Evolutionary conservation across 1,140 invertebrate genomes (phyloP).

Genomic region (Brachionus calyciflorus): DNA sequence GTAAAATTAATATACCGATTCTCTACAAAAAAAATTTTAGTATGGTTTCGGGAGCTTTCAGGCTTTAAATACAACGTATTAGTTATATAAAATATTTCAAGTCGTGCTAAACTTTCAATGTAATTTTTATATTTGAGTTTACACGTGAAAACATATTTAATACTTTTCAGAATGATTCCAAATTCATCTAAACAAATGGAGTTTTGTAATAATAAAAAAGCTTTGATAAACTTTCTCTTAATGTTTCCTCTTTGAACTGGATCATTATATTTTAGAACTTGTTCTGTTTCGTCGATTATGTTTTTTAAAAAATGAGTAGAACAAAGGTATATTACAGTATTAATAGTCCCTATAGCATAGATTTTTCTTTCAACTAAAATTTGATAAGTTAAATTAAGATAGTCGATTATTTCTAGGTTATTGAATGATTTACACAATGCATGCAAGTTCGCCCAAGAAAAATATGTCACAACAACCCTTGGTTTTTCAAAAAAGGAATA

Average conservation of each 20-base stretch:
- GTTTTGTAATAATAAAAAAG: too few species aligned
- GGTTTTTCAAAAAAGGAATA: background rate
- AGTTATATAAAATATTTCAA: background rate
- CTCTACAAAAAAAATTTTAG: background rate
- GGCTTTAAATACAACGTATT: background rate
- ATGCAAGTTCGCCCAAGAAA: too few species aligned
- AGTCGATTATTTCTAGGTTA: conserved; percentile 18
- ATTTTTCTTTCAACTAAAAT: background rate
- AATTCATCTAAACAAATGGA: too few species aligned
- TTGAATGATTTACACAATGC: background rate
- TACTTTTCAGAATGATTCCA: background rate
- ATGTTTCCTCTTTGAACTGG: too few species aligned
- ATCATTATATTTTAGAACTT: too few species aligned
- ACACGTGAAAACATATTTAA: background rate
- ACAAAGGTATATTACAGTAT: background rate
- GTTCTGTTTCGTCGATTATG: background rate
- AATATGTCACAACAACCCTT: too few species aligned
- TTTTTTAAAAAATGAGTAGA: conserved; percentile 27
- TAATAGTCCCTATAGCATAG: background rate
- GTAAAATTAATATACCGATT: background rate
- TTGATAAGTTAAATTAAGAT: background rate
- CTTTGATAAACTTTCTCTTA: too few species aligned
- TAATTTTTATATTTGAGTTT: background rate
- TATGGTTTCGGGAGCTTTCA: background rate
- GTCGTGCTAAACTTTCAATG: background rate